Evolutionary conservation across 1,140 invertebrate species (phyloP), one percentile per base, ranked within the genome.

Genomic region (Branchinecta lynchi): DNA sequence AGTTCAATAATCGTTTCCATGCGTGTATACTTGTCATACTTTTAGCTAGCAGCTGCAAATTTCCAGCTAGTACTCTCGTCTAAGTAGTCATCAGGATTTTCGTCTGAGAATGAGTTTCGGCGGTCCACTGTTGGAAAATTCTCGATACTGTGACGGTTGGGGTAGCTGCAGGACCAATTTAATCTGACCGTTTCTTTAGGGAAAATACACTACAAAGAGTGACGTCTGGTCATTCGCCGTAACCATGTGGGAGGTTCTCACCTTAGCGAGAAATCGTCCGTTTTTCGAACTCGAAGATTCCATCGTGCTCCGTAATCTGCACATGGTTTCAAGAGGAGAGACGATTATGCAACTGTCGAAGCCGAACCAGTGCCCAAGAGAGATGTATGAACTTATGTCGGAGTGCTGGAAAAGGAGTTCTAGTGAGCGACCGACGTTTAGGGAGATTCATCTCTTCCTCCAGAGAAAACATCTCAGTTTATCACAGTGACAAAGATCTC

Each of bases 151-250:
- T 32, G 32, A 32, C 32, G 32, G 2, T 32, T 32, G 5, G 32
- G 5, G 5, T 32, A 32, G 32, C 32, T 32, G 5, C 32, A 32
- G 32, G 32, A 32, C 32, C 32, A 32, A 32, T 32, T 1, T 32
- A 65, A 65, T 69, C 32, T 71, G 21, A 8, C 20, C 70, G n/a
- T 65, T 72, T 72, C 71, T 74, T 8, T 72, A 89, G 87, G 88
- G 86, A 44, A 90, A 90, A 77, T 90, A 88, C 76, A 88, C 88
- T 6, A 86, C 85, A 20, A 91, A 92, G 75, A 90, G 88, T 73
- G 89, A 92, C 78, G 89, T 92, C 8, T 93, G 90, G 90, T 85
- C 89, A 44, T 93, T 92, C 76, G 90, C 87, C n/a, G 88, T 93
- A 3, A 87, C 89, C 46, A 81, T 92, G 44, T 94, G 91, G 90